Conservation (phyloP, 2,888 invertebrate genomes). For the Tenthredo distinguenda region DNA sequence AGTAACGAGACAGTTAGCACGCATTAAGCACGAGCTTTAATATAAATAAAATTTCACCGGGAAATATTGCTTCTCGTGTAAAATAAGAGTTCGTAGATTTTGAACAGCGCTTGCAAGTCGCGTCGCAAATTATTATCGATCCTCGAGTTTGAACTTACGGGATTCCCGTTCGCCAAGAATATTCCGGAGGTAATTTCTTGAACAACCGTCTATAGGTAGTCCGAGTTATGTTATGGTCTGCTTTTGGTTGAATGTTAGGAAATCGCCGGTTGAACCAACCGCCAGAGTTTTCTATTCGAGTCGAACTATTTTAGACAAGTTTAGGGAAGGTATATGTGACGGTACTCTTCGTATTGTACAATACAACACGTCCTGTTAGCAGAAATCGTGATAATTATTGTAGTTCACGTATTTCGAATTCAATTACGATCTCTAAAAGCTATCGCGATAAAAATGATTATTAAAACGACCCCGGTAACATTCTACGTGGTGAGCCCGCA, state of each 20-base stretch:
- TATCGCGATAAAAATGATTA: neutral
- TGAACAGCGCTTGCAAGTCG: neutral
- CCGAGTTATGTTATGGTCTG: neutral
- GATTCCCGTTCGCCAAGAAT: neutral
- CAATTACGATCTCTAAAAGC: neutral
- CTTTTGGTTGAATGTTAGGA: neutral
- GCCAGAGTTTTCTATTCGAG: neutral
- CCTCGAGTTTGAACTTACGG: neutral
- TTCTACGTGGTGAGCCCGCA: too few species aligned
- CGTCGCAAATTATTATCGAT: neutral
- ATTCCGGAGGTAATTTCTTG: neutral
- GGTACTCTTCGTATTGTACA: neutral
- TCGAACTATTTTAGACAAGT: neutral
- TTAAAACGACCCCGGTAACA: neutral
- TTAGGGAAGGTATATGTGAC: neutral
- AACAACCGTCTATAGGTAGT: neutral
- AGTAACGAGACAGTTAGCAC: neutral
- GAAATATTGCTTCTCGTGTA: neutral
- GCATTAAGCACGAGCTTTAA: neutral
- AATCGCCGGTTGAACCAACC: slow-evolving; percentile 30
- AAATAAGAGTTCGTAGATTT: neutral
- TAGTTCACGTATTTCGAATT: neutral
- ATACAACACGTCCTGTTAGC: neutral
- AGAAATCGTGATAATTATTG: neutral
- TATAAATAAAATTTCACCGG: neutral